Evolutionary conservation across 1,140 invertebrate genomes (phyloP), one percentile per base, ranked within the genome.

Genomic region (Ostrea edulis): DNA sequence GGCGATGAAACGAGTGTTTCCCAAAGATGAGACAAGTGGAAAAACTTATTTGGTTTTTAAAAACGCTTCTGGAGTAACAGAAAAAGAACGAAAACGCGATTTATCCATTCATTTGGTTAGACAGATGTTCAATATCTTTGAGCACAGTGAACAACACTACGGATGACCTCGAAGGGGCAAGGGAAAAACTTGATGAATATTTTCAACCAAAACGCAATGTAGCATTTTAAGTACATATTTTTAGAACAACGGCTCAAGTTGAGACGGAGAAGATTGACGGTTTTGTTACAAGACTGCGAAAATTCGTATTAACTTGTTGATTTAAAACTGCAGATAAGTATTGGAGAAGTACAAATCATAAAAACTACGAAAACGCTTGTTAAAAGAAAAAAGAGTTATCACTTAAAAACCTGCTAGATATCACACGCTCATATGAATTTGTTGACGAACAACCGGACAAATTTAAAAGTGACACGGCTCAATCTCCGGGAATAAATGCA

Each of bases 381-480:
- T 71, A 20, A 71, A 71, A 71, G 65, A 71, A 71, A n/a, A 71
- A n/a, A 71, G 65, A 71, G 20, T 20, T 71, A 9, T 9, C 65
- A 8, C 25, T 71, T 20, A 71, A 71, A 71, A 71, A 71, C 25
- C 20, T 29, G 20, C 25, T 22, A 71, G 65, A 71, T 20, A 71
- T 71, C 65, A 20, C 65, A n/a, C 20, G 65, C 20, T 7, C 65
- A 8, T 22, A 5, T 71, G 25, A 71, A 71, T 8, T 71, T 71
- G 65, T 71, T 71, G 25, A 71, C 20, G 65, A 71, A 71, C 65
- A 71, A 20, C 7, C 65, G 5, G 65, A 71, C 20, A 71, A 71
- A 71, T 71, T 22, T 71, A 29, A 22, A 71, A 71, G 25, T 71
- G 25, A 71, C 53, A 54, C 53, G 12, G 53, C 53, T 54, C 12